A percentile compares a stretch with the other conserved stretches of the same genome.
Evolutionary conservation across 2,888 invertebrate species (phyloP).

Genomic region (Eurois occulta): DNA sequence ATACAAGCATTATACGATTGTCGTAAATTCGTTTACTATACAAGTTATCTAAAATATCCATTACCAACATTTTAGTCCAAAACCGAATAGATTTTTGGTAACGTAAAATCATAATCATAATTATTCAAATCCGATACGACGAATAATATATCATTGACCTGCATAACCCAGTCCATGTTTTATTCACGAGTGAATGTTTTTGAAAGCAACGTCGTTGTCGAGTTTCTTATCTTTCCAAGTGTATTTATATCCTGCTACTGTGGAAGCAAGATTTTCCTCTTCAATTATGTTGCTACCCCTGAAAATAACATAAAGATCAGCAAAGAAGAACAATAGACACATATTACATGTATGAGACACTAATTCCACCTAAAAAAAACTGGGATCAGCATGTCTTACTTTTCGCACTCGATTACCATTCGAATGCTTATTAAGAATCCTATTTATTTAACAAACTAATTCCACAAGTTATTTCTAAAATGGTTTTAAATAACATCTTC

Average conservation of each 20-base stretch:
- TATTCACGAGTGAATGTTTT: conserved; percentile 79
- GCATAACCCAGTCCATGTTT: neutral
- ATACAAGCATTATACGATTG: conserved; percentile 4
- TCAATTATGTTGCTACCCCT: conserved; percentile 82
- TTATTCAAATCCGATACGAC: conserved; percentile 1
- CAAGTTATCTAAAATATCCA: conserved; percentile 13
- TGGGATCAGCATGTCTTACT: too few species aligned
- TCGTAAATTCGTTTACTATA: neutral
- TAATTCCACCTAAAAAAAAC: neutral
- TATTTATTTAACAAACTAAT: neutral
- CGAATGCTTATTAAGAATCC: neutral
- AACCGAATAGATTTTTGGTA: neutral
- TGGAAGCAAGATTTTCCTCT: conserved; percentile 79
- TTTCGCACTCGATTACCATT: neutral
- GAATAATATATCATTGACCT: conserved; percentile 19
- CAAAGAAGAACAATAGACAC: neutral
- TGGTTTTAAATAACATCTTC: neutral
- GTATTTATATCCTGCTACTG: conserved; percentile 73
- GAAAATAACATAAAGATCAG: conserved; percentile 47
- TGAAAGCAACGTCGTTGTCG: conserved; percentile 72
- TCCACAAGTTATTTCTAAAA: neutral
- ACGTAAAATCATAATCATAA: neutral
- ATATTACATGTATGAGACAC: neutral
- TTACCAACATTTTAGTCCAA: neutral
- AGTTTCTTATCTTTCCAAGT: conserved; percentile 71